Base-by-base conservation (phyloP, 2,888 invertebrate species). In the Apeira syringaria region DNA sequence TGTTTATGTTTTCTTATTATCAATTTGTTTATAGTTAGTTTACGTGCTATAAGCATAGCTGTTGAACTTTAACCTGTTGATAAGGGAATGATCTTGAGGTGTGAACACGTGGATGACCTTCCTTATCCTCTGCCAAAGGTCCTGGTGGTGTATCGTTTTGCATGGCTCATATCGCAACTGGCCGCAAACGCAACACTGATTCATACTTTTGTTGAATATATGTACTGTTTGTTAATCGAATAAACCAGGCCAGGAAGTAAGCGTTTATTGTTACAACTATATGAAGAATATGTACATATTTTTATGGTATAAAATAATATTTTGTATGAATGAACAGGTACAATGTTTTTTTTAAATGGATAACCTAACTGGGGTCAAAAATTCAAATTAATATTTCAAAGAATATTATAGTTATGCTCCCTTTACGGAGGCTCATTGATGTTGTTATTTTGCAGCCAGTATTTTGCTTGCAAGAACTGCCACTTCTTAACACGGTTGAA, bases 21-120 rank as follows among this genome's bases (percentile, higher is more conserved):
- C 51, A 38, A 30, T 42, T 42, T 49, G 56, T 46, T 53, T 38
- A 49, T 27, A 46, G 30, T 34, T 7, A 12, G 22, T 38, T 24
- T 28, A 28, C 12, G 24, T 20, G 37, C 28, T 37, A 33, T 46
- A 37, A 48, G 20, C 20, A 26, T 28, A 40, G 40, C 49, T 41
- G 7, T 34, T 53, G 46, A 49, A 41, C 50, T 51, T 45, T 53
- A 33, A 42, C 51, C 56, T 42, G 7, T 4, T 12, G 53, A 53
- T 53, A 53, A 50, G 22, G 17, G 20, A 32, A 18, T 9, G 22
- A 20, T 22, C 13, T 25, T 35, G 35, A 50, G 47, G 56, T 51
- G 56, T 51, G 43, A 52, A 52, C 55, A 55, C 47, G 46, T 52
- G 52, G 31, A 28, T 32, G 49, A 51, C 54, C 49, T 37, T 17